phyloP scores from a whole-genome alignment of 2,888 invertebrate genomes.

The Leistus spinibarbis region DNA sequence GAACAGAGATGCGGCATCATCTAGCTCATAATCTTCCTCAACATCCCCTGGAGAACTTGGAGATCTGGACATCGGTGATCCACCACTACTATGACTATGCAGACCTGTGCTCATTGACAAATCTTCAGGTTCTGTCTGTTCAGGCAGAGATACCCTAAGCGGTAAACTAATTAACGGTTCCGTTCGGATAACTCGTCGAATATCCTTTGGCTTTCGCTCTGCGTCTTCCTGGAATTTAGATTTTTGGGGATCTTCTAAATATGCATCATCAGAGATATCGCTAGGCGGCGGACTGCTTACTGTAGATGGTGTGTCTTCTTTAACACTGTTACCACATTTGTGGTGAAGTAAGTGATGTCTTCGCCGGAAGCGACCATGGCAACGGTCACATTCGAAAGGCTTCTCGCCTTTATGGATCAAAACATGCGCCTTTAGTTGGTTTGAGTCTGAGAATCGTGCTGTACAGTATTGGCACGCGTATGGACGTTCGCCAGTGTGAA shows the following conservation, averaged over 20 bases:
- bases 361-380: slow-evolving; percentile 79
- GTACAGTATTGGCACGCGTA: slow-evolving; percentile 87
- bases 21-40: slow-evolving; percentile 61
- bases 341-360: slow-evolving; percentile 86
- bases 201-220: slow-evolving; percentile 59
- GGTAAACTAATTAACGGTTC: slow-evolving; percentile 54
- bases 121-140: slow-evolving; percentile 92
- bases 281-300: slow-evolving; percentile 47
- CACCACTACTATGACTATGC: slow-evolving; percentile 60
- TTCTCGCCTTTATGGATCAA: slow-evolving; percentile 90
- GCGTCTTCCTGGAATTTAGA: slow-evolving; percentile 47
- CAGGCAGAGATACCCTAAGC: slow-evolving; percentile 63
- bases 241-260: slow-evolving; percentile 45
- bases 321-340: slow-evolving; percentile 68
- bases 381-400: slow-evolving; percentile 81
- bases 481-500: slow-evolving; percentile 90
- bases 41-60: slow-evolving; percentile 60
- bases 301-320: slow-evolving; percentile 11
- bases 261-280: slow-evolving; percentile 42
- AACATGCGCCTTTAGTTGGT: slow-evolving; percentile 88
- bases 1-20: slow-evolving; percentile 62
- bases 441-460: slow-evolving; percentile 88
- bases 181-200: slow-evolving; percentile 60
- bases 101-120: slow-evolving; percentile 72
- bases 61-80: slow-evolving; percentile 53